These are phyloP conservation scores for Scomber japonicus DNA, from an alignment of 2,113 vertebrate genomes.

Conservation along the genomic window DNA sequence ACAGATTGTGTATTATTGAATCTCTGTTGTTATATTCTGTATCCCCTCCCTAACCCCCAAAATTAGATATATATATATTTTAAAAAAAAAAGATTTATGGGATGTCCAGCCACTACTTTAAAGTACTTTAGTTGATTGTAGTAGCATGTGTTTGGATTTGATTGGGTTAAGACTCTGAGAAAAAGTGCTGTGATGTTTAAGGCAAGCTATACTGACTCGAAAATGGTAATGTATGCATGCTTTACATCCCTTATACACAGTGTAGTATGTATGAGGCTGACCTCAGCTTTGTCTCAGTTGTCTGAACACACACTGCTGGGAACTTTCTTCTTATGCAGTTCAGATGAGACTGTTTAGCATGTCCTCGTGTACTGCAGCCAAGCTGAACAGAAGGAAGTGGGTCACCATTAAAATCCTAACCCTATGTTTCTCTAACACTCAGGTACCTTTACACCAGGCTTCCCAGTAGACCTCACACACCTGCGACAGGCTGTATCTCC, in stretches of 20 bases:
- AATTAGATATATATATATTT: no score
- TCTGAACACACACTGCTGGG: slow-evolving; percentile 1
- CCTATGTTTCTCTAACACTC: slow-evolving; percentile 28
- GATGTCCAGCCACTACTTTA: no score
- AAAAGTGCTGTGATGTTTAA: no score
- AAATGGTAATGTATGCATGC: background rate
- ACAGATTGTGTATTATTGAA: no score
- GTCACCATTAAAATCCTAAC: slow-evolving; percentile 54
- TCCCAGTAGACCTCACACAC: slow-evolving; percentile 59
- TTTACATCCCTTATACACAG: no score
- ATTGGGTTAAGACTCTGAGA: background rate
- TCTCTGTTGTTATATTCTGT: no score
- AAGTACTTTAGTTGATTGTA: background rate
- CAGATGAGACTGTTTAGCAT: slow-evolving; percentile 34
- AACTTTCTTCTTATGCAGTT: slow-evolving; percentile 21
- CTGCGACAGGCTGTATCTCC: slow-evolving; percentile 39
- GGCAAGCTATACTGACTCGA: no score
- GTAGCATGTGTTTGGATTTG: background rate
- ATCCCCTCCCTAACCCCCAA: no score
- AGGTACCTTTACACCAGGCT: slow-evolving; percentile 15
- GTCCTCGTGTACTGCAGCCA: background rate
- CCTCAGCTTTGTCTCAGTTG: background rate
- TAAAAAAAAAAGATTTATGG: no score
- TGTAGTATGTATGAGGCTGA: background rate
- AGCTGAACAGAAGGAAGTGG: slow-evolving; percentile 57